Evolutionary conservation across 2,797 vertebrate species (phyloP).

Genomic region (Thalassophryne amazonica): DNA sequence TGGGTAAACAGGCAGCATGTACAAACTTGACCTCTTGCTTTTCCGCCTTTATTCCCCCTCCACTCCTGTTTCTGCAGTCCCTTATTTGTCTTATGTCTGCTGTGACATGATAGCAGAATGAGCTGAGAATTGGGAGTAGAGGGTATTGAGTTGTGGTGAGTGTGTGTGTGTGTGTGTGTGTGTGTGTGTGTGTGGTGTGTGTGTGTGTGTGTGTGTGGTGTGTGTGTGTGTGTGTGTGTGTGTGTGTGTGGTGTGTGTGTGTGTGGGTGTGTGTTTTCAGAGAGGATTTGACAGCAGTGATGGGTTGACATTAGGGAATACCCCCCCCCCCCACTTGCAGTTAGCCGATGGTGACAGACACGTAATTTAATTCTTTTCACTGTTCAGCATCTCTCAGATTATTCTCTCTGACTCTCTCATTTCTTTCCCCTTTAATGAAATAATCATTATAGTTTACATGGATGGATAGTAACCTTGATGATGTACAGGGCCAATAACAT

Average conservation of each 20-base stretch:
- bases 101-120: slow-evolving; percentile 24
- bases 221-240: no score
- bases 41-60: not conserved
- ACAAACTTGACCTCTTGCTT: not conserved
- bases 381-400: slow-evolving; percentile 29
- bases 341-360: slow-evolving; percentile 37
- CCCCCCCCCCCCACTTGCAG: slow-evolving; percentile 25
- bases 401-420: slow-evolving; percentile 3
- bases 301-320: slow-evolving; percentile 50
- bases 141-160: slow-evolving; percentile 28
- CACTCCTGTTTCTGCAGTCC: not conserved
- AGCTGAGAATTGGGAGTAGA: slow-evolving; percentile 45
- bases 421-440: not conserved
- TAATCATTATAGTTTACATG: not conserved
- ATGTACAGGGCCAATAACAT: no score
- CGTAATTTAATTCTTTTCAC: slow-evolving; percentile 35
- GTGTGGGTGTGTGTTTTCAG: no score
- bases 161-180: no score
- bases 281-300: slow-evolving; percentile 52
- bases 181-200: no score
- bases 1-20: no score
- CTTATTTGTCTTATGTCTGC: slow-evolving; percentile 15
- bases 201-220: no score
- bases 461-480: no score
- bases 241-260: no score